These are phyloP conservation scores for Propithecus deckenii DNA, from an alignment of 2,797 vertebrate genomes.

Conservation along the genomic window DNA sequence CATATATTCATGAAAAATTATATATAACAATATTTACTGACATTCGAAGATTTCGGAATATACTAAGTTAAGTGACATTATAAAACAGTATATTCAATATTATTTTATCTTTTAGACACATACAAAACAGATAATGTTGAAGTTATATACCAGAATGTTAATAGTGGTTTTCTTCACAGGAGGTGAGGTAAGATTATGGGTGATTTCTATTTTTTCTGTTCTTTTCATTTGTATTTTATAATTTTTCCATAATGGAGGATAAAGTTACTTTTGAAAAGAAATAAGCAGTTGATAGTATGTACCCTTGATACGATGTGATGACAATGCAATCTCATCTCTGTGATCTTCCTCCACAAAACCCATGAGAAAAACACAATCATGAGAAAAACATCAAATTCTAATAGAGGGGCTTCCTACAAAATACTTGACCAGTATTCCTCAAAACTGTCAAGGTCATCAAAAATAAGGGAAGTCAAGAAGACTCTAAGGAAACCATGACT, in stretches of 20 bases:
- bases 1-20: neutral
- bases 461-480: neutral
- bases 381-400: neutral
- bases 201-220: neutral
- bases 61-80: conserved; percentile 2
- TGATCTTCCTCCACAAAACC: neutral
- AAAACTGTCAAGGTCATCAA: neutral
- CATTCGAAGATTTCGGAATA: neutral
- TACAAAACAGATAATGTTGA: neutral
- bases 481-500: neutral
- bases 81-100: neutral
- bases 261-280: neutral
- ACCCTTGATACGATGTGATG: neutral
- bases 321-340: neutral
- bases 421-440: neutral
- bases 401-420: neutral
- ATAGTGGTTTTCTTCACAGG: conserved; percentile 3
- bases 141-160: conserved; percentile 13
- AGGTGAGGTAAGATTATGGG: neutral
- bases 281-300: neutral
- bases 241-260: neutral
- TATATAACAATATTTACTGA: neutral
- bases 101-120: conserved; percentile 31
- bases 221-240: neutral
- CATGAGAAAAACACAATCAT: neutral